phyloP scores from a whole-genome alignment of 1,140 invertebrate species.

The Drosophila setifemur region DNA sequence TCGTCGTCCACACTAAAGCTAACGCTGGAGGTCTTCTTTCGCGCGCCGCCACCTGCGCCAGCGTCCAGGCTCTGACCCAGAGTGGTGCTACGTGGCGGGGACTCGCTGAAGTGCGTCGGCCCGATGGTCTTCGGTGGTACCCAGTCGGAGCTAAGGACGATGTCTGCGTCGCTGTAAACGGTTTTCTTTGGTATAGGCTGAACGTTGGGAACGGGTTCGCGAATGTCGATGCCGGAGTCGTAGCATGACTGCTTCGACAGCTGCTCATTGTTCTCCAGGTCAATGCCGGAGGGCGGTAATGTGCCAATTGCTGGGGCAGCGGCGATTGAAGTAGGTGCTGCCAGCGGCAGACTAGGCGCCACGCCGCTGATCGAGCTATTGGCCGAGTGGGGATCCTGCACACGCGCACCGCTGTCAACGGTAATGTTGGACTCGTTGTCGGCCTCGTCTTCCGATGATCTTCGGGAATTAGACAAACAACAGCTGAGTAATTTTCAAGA shows the following conservation, averaged over 20 bases:
- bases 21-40: conserved; percentile 89
- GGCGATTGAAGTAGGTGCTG: neutral
- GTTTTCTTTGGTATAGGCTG: conserved; percentile 83
- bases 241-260: conserved; percentile 89
- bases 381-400: conserved; percentile 70
- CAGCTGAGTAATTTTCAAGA: conserved; percentile 58
- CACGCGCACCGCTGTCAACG: conserved; percentile 72
- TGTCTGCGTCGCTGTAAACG: conserved; percentile 92
- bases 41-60: conserved; percentile 76
- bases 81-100: conserved; percentile 82
- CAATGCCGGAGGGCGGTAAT: conserved; percentile 56
- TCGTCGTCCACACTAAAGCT: conserved; percentile 88
- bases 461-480: conserved; percentile 82
- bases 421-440: conserved; percentile 81
- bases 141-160: conserved; percentile 91
- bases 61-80: conserved; percentile 69
- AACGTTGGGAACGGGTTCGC: conserved; percentile 86
- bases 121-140: conserved; percentile 90
- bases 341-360: conserved; percentile 5
- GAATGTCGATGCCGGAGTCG: conserved; percentile 94
- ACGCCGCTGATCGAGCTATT: conserved; percentile 61
- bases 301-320: conserved; percentile 11
- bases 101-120: conserved; percentile 85
- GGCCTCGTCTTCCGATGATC: conserved; percentile 82
- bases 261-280: conserved; percentile 75